These are phyloP conservation scores for Montipora efflorescens DNA, from an alignment of 64 coral and sea anemone species.

Conservation along the genomic window DNA sequence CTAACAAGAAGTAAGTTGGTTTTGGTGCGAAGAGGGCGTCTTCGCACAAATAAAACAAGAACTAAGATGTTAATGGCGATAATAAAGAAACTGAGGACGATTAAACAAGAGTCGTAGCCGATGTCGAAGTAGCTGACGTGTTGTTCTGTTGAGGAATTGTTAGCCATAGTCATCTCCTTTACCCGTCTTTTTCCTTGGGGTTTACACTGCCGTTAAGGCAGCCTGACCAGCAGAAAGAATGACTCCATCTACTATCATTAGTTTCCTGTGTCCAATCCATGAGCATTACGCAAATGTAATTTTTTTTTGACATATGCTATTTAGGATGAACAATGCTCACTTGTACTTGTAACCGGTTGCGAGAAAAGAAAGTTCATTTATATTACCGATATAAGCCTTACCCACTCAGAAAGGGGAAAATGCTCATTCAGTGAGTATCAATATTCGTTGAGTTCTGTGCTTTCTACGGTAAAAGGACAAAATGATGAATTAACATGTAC, in stretches of 20 bases:
- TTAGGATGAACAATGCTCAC: not conserved
- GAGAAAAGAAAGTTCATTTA: not conserved
- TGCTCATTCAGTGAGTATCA: not conserved
- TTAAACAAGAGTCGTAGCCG: conserved; percentile 82
- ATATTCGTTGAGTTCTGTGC: no score
- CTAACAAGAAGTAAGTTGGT: conserved; percentile 92
- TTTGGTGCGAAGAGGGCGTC: conserved; percentile 80
- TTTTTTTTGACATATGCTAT: not conserved
- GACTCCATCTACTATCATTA: not conserved
- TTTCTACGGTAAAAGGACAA: no score
- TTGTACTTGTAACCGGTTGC: not conserved
- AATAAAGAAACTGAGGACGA: conserved; percentile 71
- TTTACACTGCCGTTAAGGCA: not conserved
- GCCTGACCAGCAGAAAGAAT: not conserved
- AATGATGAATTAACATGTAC: no score
- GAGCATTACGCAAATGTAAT: not conserved
- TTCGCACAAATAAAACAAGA: conserved; percentile 75
- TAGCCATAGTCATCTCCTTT: not conserved
- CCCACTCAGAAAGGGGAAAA: not conserved
- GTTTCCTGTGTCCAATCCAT: not conserved
- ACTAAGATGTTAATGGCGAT: conserved; percentile 86
- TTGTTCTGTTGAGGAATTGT: not conserved
- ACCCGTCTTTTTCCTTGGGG: not conserved
- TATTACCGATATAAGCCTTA: not conserved
- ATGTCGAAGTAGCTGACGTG: conserved; percentile 50